Base-by-base conservation (phyloP, 2,888 invertebrate species). In the Morpho achilles region DNA sequence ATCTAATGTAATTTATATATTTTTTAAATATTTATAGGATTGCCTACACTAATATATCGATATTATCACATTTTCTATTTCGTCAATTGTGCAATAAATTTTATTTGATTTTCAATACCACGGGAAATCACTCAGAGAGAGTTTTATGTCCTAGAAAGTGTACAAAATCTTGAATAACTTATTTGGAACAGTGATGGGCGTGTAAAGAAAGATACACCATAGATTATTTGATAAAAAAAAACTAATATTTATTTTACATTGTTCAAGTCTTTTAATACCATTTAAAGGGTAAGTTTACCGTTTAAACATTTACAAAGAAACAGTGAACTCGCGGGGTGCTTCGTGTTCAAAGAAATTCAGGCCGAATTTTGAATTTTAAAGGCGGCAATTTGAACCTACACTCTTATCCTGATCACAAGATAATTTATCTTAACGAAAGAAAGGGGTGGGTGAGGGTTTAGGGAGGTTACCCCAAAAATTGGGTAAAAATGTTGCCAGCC, bases 381-480 rank as follows among this genome's bases (percentile, higher is more conserved):
- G 87, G 85, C 87, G 79, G 88, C 88, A 88, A 89, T 90, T 90
- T 87, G 87, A 88, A 88, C 87, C 87, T 87, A 88, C 87, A 88
- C 89, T 90, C 87, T 88, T 87, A 87, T 89, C 87, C 89, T 86
- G 89, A 90, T 89, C 89, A 82, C 76, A 77, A 87, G 87, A 89
- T 90, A 89, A 90, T 90, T 90, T 89, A 90, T 90, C 90, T 90
- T 88, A 87, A 88, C 85, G 89, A 90, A 90, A 89, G 88, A 89
- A 89, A 89, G 87, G 89, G 89, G 88, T 89, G 88, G 87, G 80
- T 76, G 75, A 69, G 71, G 70, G 68, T 67, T 66, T 53, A 70
- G 64, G 56, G 73, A 72, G 74, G 74, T 74, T 68, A 70, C 70
- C 84, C 86, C 88, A 89, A 90, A 90, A 90, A 90, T 90, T 89